These are phyloP conservation scores for Parochlus steinenii DNA, from an alignment of 2,888 invertebrate genomes.

Conservation along the genomic window DNA sequence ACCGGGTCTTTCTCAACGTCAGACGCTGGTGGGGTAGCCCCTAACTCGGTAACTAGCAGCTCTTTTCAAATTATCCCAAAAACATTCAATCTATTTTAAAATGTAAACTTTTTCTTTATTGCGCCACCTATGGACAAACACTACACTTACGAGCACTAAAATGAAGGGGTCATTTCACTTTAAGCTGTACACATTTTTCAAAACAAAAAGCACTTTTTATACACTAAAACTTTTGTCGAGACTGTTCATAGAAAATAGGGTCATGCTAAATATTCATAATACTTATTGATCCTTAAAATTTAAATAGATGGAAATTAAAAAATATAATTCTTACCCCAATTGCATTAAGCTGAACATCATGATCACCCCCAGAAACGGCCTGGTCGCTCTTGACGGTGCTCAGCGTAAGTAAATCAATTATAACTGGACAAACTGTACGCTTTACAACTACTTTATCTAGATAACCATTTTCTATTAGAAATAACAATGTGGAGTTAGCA, in stretches of 20 bases:
- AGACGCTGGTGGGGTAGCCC: no score
- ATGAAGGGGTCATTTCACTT: no score
- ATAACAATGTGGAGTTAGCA: conserved; percentile 12
- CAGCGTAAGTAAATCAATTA: conserved; percentile 4
- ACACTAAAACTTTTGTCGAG: neutral
- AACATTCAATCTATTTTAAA: no score
- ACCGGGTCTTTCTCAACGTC: no score
- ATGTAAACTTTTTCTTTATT: no score
- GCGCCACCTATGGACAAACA: no score
- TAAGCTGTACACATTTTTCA: no score
- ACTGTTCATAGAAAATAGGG: neutral
- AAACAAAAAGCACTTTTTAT: neutral
- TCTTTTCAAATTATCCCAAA: no score
- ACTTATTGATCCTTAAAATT: no score
- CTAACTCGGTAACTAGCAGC: no score
- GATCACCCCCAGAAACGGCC: conserved; percentile 3
- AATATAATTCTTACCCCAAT: conserved; percentile 10
- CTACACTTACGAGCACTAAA: no score
- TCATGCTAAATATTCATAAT: no score
- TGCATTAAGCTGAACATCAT: conserved; percentile 11
- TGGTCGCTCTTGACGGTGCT: conserved; percentile 1
- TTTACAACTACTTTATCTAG: conserved; percentile 10
- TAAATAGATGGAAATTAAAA: neutral
- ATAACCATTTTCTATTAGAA: conserved; percentile 12
- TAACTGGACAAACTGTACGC: conserved; percentile 10